A percentile compares a stretch with the other conserved stretches of the same genome.
Evolutionary conservation across 2,113 vertebrate genomes (phyloP).

Genomic region (Tangachromis dhanisi): DNA sequence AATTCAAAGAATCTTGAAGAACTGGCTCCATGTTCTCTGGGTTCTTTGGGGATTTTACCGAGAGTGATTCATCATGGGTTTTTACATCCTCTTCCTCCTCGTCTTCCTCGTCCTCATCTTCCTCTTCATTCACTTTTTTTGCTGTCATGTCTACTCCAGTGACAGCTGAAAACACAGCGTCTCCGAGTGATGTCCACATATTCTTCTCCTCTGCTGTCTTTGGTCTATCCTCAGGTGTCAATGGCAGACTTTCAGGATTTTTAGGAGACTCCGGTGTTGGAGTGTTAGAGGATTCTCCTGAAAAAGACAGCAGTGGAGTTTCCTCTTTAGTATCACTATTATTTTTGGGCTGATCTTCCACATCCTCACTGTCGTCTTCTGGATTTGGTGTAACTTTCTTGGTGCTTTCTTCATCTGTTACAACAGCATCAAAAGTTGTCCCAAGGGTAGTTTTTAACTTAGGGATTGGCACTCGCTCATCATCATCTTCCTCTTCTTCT

Average conservation of each 20-base stretch:
- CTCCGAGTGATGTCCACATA: conserved; percentile 54
- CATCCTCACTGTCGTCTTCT: conserved; percentile 61
- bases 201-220: conserved; percentile 24
- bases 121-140: conserved; percentile 15
- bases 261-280: not conserved
- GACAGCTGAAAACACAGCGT: conserved; percentile 66
- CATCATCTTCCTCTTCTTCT: conserved; percentile 53
- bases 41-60: not conserved
- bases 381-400: conserved; percentile 73
- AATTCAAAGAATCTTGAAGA: not conserved
- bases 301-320: conserved; percentile 70
- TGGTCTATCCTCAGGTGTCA: conserved; percentile 26
- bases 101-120: conserved; percentile 47
- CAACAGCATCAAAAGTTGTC: conserved; percentile 81
- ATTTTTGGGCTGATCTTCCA: conserved; percentile 34
- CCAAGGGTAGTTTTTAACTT: conserved; percentile 81
- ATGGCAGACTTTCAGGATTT: not conserved
- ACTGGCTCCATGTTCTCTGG: not conserved
- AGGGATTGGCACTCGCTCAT: conserved; percentile 58
- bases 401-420: conserved; percentile 81
- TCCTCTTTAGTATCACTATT: conserved; percentile 32
- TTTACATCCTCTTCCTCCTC: conserved; percentile 6
- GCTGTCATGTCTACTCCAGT: conserved; percentile 41
- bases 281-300: not conserved
- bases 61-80: not conserved